phyloP scores from a whole-genome alignment of 2,797 vertebrate species.

The Sylvilagus floridanus region DNA sequence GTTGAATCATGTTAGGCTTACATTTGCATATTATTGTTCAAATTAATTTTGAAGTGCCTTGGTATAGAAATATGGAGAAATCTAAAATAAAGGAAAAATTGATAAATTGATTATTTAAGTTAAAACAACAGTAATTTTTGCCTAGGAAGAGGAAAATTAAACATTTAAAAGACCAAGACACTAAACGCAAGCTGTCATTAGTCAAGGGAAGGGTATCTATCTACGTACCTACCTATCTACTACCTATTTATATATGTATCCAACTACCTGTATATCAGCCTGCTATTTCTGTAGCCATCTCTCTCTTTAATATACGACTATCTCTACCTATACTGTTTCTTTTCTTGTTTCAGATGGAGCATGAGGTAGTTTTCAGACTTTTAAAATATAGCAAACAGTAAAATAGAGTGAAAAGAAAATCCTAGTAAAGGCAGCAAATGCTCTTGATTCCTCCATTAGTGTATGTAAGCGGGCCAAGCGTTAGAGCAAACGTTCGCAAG shows the following conservation, averaged over 20 bases:
- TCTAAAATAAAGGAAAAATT: not conserved
- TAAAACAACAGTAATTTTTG: not conserved
- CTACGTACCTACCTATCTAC: not conserved
- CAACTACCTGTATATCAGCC: not conserved
- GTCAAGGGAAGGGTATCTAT: not conserved
- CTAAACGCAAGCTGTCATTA: not conserved
- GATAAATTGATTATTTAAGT: not conserved
- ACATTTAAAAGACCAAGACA: not conserved
- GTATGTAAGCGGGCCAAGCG: not conserved
- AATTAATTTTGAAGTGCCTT: no score
- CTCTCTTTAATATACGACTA: not conserved
- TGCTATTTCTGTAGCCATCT: not conserved
- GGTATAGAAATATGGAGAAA: not conserved
- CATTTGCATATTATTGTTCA: no score
- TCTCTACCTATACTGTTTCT: constrained; percentile 41
- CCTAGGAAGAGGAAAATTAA: not conserved
- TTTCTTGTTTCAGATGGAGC: not conserved
- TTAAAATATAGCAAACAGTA: not conserved
- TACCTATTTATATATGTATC: not conserved
- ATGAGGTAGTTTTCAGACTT: not conserved
- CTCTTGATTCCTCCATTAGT: not conserved
- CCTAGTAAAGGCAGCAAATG: not conserved
- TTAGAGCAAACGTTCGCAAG: not conserved
- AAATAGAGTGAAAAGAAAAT: constrained; percentile 44
- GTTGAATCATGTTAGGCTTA: no score